Conservation (phyloP, 2,797 vertebrate species). For the Heliangelus exortis region DNA sequence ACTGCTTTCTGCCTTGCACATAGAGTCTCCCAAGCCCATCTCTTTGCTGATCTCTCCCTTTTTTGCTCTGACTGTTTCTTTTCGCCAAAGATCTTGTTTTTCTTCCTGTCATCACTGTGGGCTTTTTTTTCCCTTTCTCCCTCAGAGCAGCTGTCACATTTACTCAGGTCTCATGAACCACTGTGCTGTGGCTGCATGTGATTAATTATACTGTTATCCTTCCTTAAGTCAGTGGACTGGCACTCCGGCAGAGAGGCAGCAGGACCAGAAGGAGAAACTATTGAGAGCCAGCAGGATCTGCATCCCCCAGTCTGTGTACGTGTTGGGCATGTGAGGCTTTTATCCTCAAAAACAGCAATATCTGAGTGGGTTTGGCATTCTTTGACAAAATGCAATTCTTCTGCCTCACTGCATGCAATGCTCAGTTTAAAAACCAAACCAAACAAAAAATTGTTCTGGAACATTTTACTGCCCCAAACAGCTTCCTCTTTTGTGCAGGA, state of each 20-base stretch:
- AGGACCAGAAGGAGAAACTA: slow-evolving; percentile 59
- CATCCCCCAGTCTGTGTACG: neutral
- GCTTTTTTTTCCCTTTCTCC: neutral
- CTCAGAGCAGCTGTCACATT: slow-evolving; percentile 52
- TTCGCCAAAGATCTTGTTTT: neutral
- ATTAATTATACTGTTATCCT: slow-evolving; percentile 68
- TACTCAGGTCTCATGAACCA: slow-evolving; percentile 27
- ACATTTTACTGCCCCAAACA: neutral
- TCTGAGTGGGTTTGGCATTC: neutral
- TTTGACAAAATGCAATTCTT: neutral
- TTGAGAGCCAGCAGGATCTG: slow-evolving; percentile 29
- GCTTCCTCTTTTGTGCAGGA: neutral
- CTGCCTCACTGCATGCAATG: neutral
- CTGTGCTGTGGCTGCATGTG: neutral
- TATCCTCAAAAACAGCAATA: neutral
- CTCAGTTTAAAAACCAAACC: neutral
- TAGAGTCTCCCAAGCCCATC: neutral
- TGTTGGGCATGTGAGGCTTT: neutral
- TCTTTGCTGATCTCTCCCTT: neutral
- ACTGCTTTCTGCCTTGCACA: neutral
- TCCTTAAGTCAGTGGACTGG: slow-evolving; percentile 64
- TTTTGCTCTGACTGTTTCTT: neutral
- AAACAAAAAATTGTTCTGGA: neutral
- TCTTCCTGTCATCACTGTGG: neutral
- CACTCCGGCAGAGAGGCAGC: slow-evolving; percentile 2